phyloP scores from a whole-genome alignment of 2,888 invertebrate genomes.

The Mactromeris polynyma region DNA sequence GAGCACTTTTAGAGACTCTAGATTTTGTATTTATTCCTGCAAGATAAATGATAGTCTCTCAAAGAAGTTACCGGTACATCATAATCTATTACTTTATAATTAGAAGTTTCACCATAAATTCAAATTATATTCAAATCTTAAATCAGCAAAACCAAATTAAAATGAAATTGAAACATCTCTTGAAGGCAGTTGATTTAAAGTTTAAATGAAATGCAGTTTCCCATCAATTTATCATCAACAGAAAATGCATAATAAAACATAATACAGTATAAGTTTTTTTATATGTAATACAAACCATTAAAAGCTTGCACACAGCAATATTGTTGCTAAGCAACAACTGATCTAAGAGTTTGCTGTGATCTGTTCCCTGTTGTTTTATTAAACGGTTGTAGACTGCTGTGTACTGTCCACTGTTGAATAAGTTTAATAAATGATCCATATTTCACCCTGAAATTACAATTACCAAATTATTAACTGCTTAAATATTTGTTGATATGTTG shows the following conservation, averaged over 20 bases:
- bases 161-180: too few species aligned
- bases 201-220: too few species aligned
- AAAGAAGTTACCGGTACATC: too few species aligned
- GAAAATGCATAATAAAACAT: too few species aligned
- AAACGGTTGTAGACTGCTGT: background rate
- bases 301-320: slow-evolving; percentile 14
- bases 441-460: background rate
- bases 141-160: background rate
- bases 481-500: too few species aligned
- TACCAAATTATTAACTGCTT: background rate
- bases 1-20: too few species aligned
- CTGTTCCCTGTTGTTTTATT: background rate
- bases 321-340: slow-evolving; percentile 27
- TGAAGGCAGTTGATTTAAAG: too few species aligned
- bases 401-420: background rate
- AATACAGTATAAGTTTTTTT: too few species aligned
- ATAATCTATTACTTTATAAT: background rate
- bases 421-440: background rate
- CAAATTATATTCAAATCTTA: background rate
- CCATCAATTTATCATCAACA: too few species aligned
- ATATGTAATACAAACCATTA: slow-evolving; percentile 11
- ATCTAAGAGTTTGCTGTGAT: background rate
- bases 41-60: too few species aligned
- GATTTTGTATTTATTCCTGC: too few species aligned
- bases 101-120: background rate